A percentile compares a stretch with the other conserved stretches of the same genome.
phyloP scores from a whole-genome alignment of 2,888 invertebrate genomes.

The Drepanosiphum platanoidis region DNA sequence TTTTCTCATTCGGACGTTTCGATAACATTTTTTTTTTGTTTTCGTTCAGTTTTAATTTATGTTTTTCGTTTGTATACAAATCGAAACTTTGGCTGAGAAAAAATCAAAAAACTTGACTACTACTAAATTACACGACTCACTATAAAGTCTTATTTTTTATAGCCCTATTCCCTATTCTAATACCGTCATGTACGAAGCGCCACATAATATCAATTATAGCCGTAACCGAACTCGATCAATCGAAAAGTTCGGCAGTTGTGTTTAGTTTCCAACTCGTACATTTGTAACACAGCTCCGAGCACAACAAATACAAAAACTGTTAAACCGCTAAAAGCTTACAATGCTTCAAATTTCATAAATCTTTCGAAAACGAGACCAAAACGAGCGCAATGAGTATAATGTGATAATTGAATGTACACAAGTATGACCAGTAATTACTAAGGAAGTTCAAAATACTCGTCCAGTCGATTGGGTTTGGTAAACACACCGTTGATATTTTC shows the following conservation, averaged over 20 bases:
- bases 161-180: background rate
- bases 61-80: background rate
- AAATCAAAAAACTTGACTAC: background rate
- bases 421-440: no score
- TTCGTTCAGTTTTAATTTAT: background rate
- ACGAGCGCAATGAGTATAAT: background rate
- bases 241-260: constrained; percentile 30
- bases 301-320: background rate
- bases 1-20: background rate
- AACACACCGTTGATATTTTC: background rate
- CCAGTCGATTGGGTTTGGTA: background rate
- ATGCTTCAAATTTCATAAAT: background rate
- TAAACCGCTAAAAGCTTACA: background rate
- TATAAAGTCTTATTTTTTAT: background rate
- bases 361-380: background rate
- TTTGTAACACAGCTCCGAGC: constrained; percentile 15
- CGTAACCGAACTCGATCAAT: constrained; percentile 30
- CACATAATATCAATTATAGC: background rate
- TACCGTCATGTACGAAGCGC: background rate
- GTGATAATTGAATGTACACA: no score
- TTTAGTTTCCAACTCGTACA: constrained; percentile 47
- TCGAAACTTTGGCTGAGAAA: background rate
- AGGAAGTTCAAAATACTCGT: background rate
- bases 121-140: constrained; percentile 1
- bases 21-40: background rate